Conservation (phyloP, 2,888 invertebrate species). For the Xestobium rufovillosum region DNA sequence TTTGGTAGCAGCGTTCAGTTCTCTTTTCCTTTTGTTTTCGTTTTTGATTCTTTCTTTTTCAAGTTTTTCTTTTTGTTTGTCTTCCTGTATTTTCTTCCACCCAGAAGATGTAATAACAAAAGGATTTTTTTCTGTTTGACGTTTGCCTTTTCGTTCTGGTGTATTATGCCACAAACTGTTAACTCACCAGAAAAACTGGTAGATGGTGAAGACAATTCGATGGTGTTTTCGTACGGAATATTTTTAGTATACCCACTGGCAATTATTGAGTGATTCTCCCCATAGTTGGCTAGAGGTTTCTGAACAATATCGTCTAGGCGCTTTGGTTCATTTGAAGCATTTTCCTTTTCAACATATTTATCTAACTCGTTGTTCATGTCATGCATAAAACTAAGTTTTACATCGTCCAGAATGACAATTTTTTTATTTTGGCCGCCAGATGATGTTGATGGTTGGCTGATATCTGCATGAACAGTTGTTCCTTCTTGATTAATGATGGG, state of each 20-base stretch:
- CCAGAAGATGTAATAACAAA: conserved; percentile 9
- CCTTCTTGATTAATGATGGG: too few species aligned
- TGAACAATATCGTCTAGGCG: too few species aligned
- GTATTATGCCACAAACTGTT: conserved; percentile 4
- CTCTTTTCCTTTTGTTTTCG: conserved; percentile 1
- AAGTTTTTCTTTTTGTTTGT: not conserved
- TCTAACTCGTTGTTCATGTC: too few species aligned
- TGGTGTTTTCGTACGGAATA: conserved; percentile 1
- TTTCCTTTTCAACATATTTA: too few species aligned
- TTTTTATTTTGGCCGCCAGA: not conserved
- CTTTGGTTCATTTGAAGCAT: too few species aligned
- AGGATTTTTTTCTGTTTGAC: conserved; percentile 5
- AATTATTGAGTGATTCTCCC: not conserved
- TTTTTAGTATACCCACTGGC: not conserved
- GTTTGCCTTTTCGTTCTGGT: conserved; percentile 5
- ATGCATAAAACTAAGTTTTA: too few species aligned
- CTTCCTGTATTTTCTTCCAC: conserved; percentile 16
- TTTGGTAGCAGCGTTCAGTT: conserved; percentile 1
- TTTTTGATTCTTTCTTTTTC: not conserved
- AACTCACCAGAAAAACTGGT: conserved; percentile 1
- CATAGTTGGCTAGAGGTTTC: too few species aligned
- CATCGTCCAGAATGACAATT: not conserved
- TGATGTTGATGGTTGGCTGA: not conserved
- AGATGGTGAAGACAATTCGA: not conserved
- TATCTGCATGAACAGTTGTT: too few species aligned